phyloP scores from a whole-genome alignment of 92 coral and sea anemone species.

The Virgularia gustaviana region DNA sequence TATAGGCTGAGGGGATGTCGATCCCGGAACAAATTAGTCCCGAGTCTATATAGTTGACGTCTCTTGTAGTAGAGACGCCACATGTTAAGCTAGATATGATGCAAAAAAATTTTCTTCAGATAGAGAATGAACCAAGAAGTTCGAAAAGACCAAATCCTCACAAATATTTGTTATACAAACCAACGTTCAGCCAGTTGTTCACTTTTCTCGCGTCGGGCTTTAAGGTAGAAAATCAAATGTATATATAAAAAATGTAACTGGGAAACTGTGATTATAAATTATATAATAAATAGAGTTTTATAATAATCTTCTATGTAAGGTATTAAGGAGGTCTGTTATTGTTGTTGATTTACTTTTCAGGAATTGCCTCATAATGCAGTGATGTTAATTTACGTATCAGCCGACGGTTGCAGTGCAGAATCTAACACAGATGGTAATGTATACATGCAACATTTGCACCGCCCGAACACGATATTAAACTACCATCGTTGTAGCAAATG shows the following conservation, averaged over 20 bases:
- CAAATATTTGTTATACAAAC: conserved; percentile 91
- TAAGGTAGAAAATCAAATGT: conserved; percentile 54
- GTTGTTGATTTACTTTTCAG: conserved; percentile 32
- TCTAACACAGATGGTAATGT: conserved; percentile 6
- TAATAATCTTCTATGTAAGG: neutral
- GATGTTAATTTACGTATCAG: conserved; percentile 82
- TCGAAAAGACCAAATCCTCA: conserved; percentile 85
- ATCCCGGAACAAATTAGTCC: too few relatives aligned
- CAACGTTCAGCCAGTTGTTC: conserved; percentile 77
- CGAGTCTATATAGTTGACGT: neutral
- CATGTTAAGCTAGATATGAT: neutral
- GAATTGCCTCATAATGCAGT: conserved; percentile 87
- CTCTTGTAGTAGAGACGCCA: neutral
- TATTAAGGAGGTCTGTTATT: neutral
- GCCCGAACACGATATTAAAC: neutral
- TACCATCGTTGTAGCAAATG: too few relatives aligned
- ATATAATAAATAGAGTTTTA: neutral
- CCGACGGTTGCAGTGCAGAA: conserved; percentile 47
- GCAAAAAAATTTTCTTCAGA: conserved; percentile 41
- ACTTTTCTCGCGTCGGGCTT: conserved; percentile 91
- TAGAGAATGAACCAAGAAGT: conserved; percentile 31
- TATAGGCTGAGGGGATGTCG: too few relatives aligned
- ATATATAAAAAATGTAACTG: too few relatives aligned
- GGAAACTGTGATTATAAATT: neutral
- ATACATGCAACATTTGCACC: too few relatives aligned